These are phyloP conservation scores for Philotrypesis tridentata DNA, from an alignment of 1,140 invertebrate genomes.

Conservation along the genomic window DNA sequence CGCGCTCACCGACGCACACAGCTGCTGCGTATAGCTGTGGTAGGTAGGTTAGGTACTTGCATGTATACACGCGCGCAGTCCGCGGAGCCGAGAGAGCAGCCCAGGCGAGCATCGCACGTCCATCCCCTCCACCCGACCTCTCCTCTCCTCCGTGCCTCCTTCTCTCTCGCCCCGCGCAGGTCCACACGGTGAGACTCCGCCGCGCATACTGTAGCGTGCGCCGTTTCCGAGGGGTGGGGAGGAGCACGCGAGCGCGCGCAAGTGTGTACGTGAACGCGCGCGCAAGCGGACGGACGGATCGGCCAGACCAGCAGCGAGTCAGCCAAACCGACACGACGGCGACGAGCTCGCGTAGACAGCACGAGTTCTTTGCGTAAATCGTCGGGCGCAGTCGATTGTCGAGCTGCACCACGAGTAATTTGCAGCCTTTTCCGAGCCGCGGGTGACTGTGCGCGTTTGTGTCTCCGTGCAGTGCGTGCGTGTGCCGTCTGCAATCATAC, in stretches of 20 bases:
- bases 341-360: neutral
- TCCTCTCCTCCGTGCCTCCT: neutral
- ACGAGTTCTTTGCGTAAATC: neutral
- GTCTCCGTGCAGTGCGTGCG: no score
- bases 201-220: neutral
- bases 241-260: slow-evolving; percentile 15
- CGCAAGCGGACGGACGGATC: slow-evolving; percentile 36
- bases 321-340: neutral
- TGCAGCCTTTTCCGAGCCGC: no score
- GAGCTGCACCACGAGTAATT: no score
- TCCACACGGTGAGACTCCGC: slow-evolving; percentile 20
- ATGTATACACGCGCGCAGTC: neutral
- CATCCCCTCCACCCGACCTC: neutral
- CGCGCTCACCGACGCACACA: neutral
- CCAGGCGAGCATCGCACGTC: neutral
- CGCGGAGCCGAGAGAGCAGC: neutral
- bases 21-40: no score
- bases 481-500: no score
- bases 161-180: slow-evolving; percentile 23
- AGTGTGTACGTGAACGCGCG: slow-evolving; percentile 48
- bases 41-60: neutral
- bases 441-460: neutral
- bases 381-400: no score
- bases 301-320: slow-evolving; percentile 29
- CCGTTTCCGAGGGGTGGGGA: neutral